Percentiles rank a stretch among this genome's conserved stretches.
Evolutionary conservation across 1,140 invertebrate genomes (phyloP).

Genomic region (Trichonephila clavata): DNA sequence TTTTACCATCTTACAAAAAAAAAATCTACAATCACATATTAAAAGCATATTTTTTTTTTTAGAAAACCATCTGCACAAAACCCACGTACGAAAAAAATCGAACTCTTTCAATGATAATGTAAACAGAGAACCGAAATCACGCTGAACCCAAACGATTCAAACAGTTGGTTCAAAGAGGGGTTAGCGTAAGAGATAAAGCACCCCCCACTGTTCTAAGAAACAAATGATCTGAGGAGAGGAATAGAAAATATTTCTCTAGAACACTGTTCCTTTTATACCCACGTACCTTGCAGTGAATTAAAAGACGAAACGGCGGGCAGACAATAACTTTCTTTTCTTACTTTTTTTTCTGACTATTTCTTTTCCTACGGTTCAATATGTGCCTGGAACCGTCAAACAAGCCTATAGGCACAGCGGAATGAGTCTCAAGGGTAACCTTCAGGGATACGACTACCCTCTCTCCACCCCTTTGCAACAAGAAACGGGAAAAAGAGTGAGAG

Average conservation of each 20-base stretch:
- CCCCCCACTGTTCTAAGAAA: not conserved
- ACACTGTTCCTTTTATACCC: not conserved
- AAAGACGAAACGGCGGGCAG: conserved; percentile 37
- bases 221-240: conserved; percentile 17
- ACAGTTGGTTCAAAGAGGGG: conserved; percentile 13
- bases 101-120: too few relatives aligned
- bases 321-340: not conserved
- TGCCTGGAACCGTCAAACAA: conserved; percentile 33
- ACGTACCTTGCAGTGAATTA: conserved; percentile 37
- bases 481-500: conserved; percentile 22
- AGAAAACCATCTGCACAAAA: too few relatives aligned
- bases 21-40: too few relatives aligned
- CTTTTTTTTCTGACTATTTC: not conserved
- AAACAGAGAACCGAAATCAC: too few relatives aligned
- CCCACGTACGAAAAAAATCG: too few relatives aligned
- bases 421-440: conserved; percentile 56
- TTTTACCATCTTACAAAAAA: too few relatives aligned
- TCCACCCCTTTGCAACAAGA: not conserved
- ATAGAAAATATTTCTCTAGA: conserved; percentile 5
- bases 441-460: conserved; percentile 10
- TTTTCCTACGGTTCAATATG: conserved; percentile 17
- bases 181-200: not conserved
- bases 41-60: too few relatives aligned
- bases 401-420: conserved; percentile 44
- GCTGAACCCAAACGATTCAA: not conserved